Evolutionary conservation across 2,888 invertebrate genomes (phyloP), one percentile per base, ranked within the genome.

Genomic region (Ischnura elegans): DNA sequence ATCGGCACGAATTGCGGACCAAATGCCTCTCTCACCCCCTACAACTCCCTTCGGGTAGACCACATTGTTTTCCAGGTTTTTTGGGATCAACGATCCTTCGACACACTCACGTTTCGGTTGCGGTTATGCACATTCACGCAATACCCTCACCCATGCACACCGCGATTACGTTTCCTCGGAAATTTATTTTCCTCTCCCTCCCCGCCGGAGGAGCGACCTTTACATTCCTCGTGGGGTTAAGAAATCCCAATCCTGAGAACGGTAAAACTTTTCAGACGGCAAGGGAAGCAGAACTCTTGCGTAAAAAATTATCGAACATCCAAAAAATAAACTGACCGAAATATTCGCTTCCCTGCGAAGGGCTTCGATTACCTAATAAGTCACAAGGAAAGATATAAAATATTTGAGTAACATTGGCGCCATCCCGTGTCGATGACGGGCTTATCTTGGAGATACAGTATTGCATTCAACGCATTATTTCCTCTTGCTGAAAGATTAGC

Each of bases 181-280:
- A n/a, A n/a, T 8, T 29, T 16, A 36, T 2, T 76, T 36, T 76
- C 16, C n/a, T 61, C 21, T 5, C 6, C n/a, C 2, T 36, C 10
- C 36, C 76, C 36, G 5, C 25, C 29, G 36, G 36, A 13, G 36
- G 76, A 29, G 76, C 36, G 76, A 76, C 76, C 76, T 76, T 76
- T 76, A 10, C 29, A 76, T 76, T 76, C 76, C 76, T 76, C 0
- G 16, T 36, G 76, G 16, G 8, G 25, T 76, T 76, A 36, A 76
- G 76, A 76, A 76, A 76, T 61, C 76, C 16, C 76, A 76, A 13
- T 76, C 76, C 76, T 76, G 36, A 76, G 36, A 10, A 76, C 76
- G 36, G 76, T 76, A 13, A n/a, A 36, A 76, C 76, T 76, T 76
- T n/a, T 29, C 76, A 36, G 36, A 16, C 76, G 36, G 76, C 76